Conservation (phyloP, 2,113 vertebrate genomes). For the Pluvianellus socialis region DNA sequence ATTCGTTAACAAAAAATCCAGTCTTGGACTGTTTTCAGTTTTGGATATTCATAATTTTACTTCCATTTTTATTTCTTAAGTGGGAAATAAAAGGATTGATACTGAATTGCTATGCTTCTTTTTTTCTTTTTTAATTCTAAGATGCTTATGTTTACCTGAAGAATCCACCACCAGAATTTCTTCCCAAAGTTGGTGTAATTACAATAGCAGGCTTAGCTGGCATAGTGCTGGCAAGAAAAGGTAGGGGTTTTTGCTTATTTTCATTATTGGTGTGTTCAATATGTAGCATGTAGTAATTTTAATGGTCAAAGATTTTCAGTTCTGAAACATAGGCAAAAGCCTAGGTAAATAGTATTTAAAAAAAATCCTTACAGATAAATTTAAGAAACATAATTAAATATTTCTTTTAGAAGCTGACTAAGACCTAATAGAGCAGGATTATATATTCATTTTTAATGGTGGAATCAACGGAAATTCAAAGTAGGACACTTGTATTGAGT, state of each 20-base stretch:
- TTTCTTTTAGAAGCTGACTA: not conserved
- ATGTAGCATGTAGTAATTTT: not conserved
- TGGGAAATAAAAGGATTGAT: not conserved
- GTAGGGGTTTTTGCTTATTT: constrained; percentile 50
- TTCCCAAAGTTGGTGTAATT: constrained; percentile 83
- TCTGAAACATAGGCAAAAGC: not conserved
- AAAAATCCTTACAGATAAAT: not conserved
- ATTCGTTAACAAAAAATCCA: not conserved
- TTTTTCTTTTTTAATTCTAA: constrained; percentile 20
- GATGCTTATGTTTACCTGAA: constrained; percentile 87
- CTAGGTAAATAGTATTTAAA: not conserved
- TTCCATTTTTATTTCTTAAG: not conserved
- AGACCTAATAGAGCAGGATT: not conserved
- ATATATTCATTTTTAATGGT: not conserved
- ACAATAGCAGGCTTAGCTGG: constrained; percentile 84
- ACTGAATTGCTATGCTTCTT: not conserved
- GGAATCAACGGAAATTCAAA: not conserved
- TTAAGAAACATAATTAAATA: not conserved
- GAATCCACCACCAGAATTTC: constrained; percentile 86
- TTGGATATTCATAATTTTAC: not conserved
- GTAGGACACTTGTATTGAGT: not conserved
- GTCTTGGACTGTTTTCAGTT: not conserved
- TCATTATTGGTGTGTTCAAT: not conserved
- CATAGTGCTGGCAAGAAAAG: constrained; percentile 83
- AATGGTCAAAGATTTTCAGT: not conserved